These are phyloP conservation scores for Indri indri DNA, from an alignment of 2,113 vertebrate species.

Conservation along the genomic window DNA sequence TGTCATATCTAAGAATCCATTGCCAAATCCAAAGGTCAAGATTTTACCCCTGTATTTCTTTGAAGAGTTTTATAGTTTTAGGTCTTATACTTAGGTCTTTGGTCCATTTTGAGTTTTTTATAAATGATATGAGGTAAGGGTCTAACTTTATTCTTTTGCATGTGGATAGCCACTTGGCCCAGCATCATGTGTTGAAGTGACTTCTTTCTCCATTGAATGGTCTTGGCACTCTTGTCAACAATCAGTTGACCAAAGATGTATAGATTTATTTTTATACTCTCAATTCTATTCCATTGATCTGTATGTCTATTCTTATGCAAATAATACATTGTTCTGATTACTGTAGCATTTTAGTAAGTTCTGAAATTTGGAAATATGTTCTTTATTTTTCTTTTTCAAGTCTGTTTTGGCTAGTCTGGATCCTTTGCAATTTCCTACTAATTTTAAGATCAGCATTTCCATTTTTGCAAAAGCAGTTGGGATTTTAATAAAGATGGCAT, in stretches of 20 bases:
- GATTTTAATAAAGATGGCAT: not conserved
- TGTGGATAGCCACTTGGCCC: not conserved
- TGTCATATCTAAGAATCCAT: not conserved
- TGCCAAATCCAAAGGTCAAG: not conserved
- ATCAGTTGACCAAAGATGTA: not conserved
- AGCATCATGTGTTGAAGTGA: not conserved
- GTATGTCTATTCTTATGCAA: not conserved
- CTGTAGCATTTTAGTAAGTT: not conserved
- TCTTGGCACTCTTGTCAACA: not conserved
- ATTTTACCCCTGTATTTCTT: not conserved
- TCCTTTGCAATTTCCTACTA: not conserved
- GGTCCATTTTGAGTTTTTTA: constrained; percentile 1
- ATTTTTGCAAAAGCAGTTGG: not conserved
- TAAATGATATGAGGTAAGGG: not conserved
- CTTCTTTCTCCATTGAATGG: not conserved
- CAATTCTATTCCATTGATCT: not conserved
- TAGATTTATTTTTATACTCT: not conserved
- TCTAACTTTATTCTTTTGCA: not conserved
- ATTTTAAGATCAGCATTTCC: not conserved
- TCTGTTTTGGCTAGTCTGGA: not conserved
- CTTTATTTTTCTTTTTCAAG: not conserved
- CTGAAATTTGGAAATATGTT: not conserved
- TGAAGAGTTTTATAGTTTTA: not conserved
- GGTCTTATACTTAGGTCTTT: not conserved
- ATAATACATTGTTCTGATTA: not conserved